Percentiles rank a stretch among this genome's conserved stretches.
Evolutionary conservation across 2,113 vertebrate species (phyloP).

Genomic region (Geococcyx californianus): DNA sequence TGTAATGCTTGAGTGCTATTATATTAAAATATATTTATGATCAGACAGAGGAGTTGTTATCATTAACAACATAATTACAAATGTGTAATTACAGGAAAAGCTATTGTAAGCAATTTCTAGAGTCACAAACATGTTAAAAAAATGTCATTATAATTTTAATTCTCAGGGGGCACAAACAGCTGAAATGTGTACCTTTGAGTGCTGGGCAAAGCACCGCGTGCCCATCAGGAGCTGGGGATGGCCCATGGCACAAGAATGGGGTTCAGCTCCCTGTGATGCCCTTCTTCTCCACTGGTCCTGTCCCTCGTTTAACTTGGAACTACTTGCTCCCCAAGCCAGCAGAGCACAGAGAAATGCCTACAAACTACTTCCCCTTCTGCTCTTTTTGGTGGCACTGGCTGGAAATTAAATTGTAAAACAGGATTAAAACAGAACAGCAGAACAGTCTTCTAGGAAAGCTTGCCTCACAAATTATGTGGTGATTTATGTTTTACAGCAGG

Average conservation of each 20-base stretch:
- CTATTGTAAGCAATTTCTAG: neutral
- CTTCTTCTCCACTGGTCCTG: neutral
- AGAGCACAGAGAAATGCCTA: neutral
- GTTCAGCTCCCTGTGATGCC: rapidly evolving
- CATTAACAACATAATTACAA: constrained; percentile 33
- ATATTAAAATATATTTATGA: constrained; percentile 39
- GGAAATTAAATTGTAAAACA: neutral
- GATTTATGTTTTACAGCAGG: neutral
- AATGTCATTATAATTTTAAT: neutral
- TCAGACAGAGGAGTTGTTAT: constrained; percentile 3
- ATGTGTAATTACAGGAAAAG: constrained; percentile 5
- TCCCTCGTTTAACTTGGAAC: neutral
- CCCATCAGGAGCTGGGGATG: rapidly evolving
- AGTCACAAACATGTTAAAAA: neutral
- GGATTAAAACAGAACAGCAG: neutral
- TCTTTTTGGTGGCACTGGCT: neutral
- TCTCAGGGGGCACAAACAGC: neutral
- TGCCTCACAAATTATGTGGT: neutral
- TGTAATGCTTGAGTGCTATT: neutral
- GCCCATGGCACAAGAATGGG: rapidly evolving
- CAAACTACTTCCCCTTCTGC: neutral
- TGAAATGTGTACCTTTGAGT: neutral
- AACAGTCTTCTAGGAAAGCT: neutral
- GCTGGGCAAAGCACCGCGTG: neutral
- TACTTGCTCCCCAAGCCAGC: neutral